phyloP scores from a whole-genome alignment of 2,113 vertebrate species.

The Microcebus tavaratra region DNA sequence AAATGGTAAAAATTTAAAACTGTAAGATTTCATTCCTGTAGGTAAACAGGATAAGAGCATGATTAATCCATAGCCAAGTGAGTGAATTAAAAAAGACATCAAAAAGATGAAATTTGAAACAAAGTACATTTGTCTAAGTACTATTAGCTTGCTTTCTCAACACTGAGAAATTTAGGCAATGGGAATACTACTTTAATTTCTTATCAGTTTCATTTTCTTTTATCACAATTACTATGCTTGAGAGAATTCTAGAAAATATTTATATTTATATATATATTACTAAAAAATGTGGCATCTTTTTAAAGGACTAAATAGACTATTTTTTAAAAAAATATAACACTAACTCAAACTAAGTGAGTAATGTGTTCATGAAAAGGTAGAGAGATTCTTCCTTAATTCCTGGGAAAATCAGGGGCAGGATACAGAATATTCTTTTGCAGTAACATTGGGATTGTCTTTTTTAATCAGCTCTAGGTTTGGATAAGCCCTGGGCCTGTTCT shows the following conservation, averaged over 20 bases:
- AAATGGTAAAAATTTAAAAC: constrained; percentile 15
- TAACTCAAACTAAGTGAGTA: background rate
- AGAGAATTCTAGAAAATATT: constrained; percentile 5
- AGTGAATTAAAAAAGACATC: background rate
- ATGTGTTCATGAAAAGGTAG: background rate
- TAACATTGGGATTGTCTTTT: background rate
- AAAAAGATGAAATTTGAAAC: constrained; percentile 34
- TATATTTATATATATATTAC: background rate
- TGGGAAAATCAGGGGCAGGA: background rate
- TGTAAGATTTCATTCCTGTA: background rate
- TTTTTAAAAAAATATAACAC: background rate
- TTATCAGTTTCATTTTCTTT: constrained; percentile 20
- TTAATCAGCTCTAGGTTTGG: constrained; percentile 35
- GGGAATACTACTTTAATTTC: constrained; percentile 9
- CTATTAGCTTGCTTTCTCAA: constrained; percentile 33
- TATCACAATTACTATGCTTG: background rate
- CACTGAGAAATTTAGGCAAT: background rate
- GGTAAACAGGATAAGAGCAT: background rate
- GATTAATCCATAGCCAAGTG: background rate
- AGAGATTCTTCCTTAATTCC: background rate
- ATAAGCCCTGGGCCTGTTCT: constrained; percentile 39
- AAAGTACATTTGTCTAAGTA: background rate
- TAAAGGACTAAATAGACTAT: background rate
- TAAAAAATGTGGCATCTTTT: constrained; percentile 4
- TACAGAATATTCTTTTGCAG: background rate